Evolutionary conservation across 2,113 vertebrate genomes (phyloP).

Genomic region (Cranoglanis bouderius): DNA sequence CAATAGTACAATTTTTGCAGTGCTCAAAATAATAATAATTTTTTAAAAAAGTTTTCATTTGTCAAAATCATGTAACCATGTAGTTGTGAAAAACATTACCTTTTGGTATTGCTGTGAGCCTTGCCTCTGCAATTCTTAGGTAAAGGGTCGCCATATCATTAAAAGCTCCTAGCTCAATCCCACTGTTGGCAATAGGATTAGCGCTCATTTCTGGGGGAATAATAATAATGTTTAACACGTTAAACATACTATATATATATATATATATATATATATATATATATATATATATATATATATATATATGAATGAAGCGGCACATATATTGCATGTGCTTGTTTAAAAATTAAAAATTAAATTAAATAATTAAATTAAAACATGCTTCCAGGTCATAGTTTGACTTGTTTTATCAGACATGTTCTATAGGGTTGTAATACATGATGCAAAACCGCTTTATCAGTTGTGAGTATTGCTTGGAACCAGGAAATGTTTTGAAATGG

Average conservation of each 20-base stretch:
- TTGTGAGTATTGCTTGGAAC: not conserved
- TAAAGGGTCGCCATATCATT: constrained; percentile 88
- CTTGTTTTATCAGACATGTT: not conserved
- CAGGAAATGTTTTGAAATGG: not conserved
- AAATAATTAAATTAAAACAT: not conserved
- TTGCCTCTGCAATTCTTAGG: constrained; percentile 90
- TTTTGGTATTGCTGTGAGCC: constrained; percentile 91
- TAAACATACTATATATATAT: not conserved
- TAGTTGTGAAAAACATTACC: constrained; percentile 67
- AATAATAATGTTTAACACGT: not conserved
- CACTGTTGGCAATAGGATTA: constrained; percentile 88
- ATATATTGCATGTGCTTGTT: not conserved
- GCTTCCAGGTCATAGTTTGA: not conserved
- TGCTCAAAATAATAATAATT: not conserved
- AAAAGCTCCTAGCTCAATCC: constrained; percentile 90
- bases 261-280: too few relatives aligned
- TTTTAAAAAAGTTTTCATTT: not conserved
- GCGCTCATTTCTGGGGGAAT: constrained; percentile 89
- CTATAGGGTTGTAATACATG: not conserved
- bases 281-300: too few relatives aligned
- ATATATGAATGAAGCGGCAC: not conserved
- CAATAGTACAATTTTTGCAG: not conserved
- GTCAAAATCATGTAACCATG: not conserved
- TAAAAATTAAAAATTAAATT: not conserved
- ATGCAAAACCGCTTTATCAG: not conserved